Evolutionary conservation across 2,888 invertebrate genomes (phyloP).

Genomic region (Trachelus tabidus): DNA sequence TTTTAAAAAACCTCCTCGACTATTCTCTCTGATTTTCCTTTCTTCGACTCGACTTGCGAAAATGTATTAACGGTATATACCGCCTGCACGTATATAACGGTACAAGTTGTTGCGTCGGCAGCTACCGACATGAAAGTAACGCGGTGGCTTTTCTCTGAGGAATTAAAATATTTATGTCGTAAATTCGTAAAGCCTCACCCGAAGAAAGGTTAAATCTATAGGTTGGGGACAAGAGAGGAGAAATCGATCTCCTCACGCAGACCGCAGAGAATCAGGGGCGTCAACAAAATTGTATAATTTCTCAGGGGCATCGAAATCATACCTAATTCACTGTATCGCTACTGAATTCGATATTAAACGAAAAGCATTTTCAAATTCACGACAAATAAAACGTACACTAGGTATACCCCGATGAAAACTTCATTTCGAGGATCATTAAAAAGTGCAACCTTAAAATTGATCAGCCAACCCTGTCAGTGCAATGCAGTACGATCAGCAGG

Average conservation of each 20-base stretch:
- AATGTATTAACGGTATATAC: neutral
- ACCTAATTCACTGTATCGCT: neutral
- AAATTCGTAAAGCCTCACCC: slow-evolving; percentile 5
- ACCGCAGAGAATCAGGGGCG: neutral
- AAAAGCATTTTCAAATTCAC: neutral
- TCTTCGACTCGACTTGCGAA: neutral
- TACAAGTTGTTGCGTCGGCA: neutral
- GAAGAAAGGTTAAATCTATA: neutral
- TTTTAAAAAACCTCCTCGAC: neutral
- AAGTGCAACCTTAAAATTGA: neutral
- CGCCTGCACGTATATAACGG: neutral
- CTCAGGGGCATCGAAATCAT: neutral
- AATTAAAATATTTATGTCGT: slow-evolving; percentile 6
- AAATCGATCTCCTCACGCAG: neutral
- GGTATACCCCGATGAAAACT: neutral
- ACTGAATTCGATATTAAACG: neutral
- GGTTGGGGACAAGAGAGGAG: slow-evolving; percentile 2
- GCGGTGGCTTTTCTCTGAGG: neutral
- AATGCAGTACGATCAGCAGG: neutral
- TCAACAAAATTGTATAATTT: neutral
- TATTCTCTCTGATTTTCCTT: neutral
- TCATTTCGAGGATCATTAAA: neutral
- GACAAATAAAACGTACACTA: neutral
- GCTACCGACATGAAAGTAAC: neutral
- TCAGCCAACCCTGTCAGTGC: neutral